Evolutionary conservation across 2,888 invertebrate genomes (phyloP).

Genomic region (Sthenelais limicola): DNA sequence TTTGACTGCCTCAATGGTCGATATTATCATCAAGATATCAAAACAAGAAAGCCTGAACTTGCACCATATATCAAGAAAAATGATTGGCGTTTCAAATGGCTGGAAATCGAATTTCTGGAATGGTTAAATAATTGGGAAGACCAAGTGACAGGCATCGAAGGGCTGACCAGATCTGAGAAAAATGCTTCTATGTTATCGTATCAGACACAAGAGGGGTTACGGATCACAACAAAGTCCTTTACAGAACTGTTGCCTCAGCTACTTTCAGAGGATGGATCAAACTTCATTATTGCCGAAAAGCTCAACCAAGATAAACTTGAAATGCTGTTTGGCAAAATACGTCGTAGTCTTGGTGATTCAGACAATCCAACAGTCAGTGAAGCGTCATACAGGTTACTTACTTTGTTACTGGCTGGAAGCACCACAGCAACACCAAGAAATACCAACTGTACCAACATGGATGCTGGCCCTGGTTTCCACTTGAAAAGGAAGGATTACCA

Average conservation of each 20-base stretch:
- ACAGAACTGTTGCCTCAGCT: neutral
- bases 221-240: constrained; percentile 10
- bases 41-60: constrained; percentile 7
- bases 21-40: neutral
- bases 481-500: neutral
- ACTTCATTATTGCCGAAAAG: constrained; percentile 8
- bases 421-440: neutral
- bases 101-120: constrained; percentile 2
- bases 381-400: neutral
- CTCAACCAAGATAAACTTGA: constrained; percentile 32
- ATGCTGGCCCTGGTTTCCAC: neutral
- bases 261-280: neutral
- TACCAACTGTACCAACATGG: neutral
- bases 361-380: constrained; percentile 24
- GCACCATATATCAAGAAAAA: neutral
- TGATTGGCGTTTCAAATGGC: constrained; percentile 11
- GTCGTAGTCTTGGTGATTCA: constrained; percentile 14
- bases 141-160: neutral
- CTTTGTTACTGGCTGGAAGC: neutral
- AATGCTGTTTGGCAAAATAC: constrained; percentile 15
- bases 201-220: constrained; percentile 16
- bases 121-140: constrained; percentile 22
- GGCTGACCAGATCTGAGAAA: neutral
- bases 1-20: constrained; percentile 34
- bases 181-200: neutral